Evolutionary conservation across 1,140 invertebrate genomes (phyloP).

Genomic region (Yoshiicerus persimilis): DNA sequence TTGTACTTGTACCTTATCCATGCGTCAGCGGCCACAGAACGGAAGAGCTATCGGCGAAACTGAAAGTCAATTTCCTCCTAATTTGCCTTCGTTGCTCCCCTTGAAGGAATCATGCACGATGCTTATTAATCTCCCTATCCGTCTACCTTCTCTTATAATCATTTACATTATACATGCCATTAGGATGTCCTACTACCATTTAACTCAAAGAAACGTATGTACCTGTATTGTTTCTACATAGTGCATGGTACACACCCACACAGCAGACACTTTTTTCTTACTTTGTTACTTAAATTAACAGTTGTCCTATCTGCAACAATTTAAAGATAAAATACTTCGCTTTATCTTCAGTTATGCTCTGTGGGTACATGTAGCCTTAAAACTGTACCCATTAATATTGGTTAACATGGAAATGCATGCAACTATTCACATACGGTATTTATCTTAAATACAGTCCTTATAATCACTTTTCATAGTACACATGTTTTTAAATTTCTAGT

Average conservation of each 20-base stretch:
- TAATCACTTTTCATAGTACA: no score
- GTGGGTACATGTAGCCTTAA: no score
- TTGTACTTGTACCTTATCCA: no score
- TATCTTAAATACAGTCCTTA: no score
- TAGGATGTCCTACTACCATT: neutral
- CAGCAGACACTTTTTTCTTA: neutral
- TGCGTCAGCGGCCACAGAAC: conserved; percentile 43
- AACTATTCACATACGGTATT: no score
- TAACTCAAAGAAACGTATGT: neutral
- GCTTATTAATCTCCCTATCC: neutral
- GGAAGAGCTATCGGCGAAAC: conserved; percentile 39
- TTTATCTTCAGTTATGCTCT: no score
- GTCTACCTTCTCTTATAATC: neutral
- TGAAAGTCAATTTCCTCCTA: conserved; percentile 47
- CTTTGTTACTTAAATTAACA: neutral
- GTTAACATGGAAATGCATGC: no score
- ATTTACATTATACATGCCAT: neutral
- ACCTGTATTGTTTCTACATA: neutral
- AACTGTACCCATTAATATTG: no score
- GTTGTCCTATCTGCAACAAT: neutral
- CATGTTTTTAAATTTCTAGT: no score
- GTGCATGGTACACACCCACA: neutral
- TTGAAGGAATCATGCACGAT: neutral
- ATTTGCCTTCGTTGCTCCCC: neutral
- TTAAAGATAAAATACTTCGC: neutral